phyloP scores from a whole-genome alignment of 1,140 invertebrate species.

The Metopolophium dirhodum region DNA sequence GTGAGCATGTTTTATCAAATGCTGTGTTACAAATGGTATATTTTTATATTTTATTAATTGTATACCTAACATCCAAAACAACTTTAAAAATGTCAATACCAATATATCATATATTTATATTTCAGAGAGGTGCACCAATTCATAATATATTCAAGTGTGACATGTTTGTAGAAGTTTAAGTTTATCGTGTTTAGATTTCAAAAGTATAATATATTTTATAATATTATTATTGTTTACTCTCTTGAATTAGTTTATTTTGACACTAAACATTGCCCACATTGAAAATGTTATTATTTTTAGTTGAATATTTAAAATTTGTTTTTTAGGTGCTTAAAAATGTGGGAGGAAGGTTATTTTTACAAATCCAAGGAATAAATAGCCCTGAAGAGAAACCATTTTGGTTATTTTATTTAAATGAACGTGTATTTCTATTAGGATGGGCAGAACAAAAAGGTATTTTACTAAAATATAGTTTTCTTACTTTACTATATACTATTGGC shows the following conservation, averaged over 20 bases:
- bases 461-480: background rate
- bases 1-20: slow-evolving; percentile 30
- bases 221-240: background rate
- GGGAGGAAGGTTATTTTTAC: slow-evolving; percentile 37
- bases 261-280: background rate
- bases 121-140: slow-evolving; percentile 47
- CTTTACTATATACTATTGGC: background rate
- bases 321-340: slow-evolving; percentile 30
- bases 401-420: slow-evolving; percentile 51
- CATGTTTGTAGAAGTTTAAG: slow-evolving; percentile 50
- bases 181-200: slow-evolving; percentile 49
- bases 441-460: slow-evolving; percentile 56
- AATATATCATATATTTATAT: background rate
- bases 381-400: slow-evolving; percentile 42
- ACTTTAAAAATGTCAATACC: background rate
- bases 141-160: slow-evolving; percentile 39
- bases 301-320: background rate
- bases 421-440: slow-evolving; percentile 50
- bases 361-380: slow-evolving; percentile 17
- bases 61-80: background rate
- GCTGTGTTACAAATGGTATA: slow-evolving; percentile 32
- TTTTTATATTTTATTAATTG: background rate
- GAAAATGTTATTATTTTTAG: background rate
- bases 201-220: slow-evolving; percentile 42
- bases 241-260: background rate